A percentile compares a stretch with the other conserved stretches of the same genome.
These are phyloP conservation scores for Mallotus villosus DNA, from an alignment of 2,797 vertebrate species.

Conservation along the genomic window DNA sequence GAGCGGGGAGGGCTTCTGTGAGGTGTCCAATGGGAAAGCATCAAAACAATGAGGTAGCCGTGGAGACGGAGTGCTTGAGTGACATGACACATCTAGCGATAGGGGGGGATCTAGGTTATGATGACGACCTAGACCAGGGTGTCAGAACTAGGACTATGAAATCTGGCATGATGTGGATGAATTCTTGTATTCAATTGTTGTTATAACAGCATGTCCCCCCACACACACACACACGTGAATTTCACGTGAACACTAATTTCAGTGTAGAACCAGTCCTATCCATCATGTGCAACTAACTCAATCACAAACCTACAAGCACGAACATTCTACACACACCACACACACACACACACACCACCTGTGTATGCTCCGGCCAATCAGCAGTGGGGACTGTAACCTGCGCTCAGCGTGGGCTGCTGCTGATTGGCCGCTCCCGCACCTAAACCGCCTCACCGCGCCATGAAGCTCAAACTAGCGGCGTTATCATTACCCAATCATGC, in stretches of 20 bases:
- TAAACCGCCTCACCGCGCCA: conserved; percentile 54
- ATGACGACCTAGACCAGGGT: too few species aligned
- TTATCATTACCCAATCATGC: conserved; percentile 57
- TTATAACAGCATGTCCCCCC: conserved; percentile 47
- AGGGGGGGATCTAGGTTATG: too few species aligned
- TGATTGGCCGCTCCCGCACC: conserved; percentile 33
- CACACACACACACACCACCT: conserved; percentile 12
- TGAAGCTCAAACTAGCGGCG: conserved; percentile 57
- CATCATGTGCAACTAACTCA: too few species aligned
- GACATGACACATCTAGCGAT: too few species aligned
- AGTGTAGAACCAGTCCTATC: too few species aligned
- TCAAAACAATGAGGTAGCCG: neutral
- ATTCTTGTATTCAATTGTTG: conserved; percentile 9
- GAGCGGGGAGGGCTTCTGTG: conserved; percentile 39
- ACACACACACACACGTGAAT: conserved; percentile 37
- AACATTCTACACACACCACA: too few species aligned
- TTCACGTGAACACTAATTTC: too few species aligned
- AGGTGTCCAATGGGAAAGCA: conserved; percentile 36
- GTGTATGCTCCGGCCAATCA: conserved; percentile 56
- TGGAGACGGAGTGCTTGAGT: too few species aligned
- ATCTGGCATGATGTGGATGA: too few species aligned
- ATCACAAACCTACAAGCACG: too few species aligned
- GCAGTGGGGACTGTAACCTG: conserved; percentile 55
- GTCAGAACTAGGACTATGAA: too few species aligned
- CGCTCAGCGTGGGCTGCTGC: conserved; percentile 37